Base-by-base conservation (phyloP, 2,888 invertebrate species). In the Rhagophthalmus giganteus region DNA sequence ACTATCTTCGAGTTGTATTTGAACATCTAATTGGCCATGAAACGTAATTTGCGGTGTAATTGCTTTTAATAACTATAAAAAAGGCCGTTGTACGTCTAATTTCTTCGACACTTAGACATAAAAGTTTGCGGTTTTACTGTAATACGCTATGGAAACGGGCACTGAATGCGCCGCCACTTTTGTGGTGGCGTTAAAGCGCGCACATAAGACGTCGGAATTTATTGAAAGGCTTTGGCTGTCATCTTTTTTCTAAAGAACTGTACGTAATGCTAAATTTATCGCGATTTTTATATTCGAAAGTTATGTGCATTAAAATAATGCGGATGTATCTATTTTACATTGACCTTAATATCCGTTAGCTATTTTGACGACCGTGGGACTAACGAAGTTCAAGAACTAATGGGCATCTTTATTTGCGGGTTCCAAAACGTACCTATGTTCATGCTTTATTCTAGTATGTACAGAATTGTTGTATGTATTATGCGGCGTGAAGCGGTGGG, bases 281-380 rank as follows among this genome's bases (percentile, higher is more conserved):
- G n/a, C n/a, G n/a, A n/a, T n/a, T n/a, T n/a, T n/a, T n/a, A n/a
- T n/a, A n/a, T n/a, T n/a, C n/a, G n/a, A n/a, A n/a, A n/a, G n/a
- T n/a, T n/a, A n/a, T n/a, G n/a, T n/a, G n/a, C n/a, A n/a, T 20
- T 20, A 20, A 20, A 20, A 20, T 20, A 20, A 20, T 20, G 20
- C 20, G 48, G 47, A 47, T 34, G 20, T 32, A 20, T 20, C 20
- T 7, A 20, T 35, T 46, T 24, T 31, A 30, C 16, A 31, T 46
- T 46, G 26, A 25, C 35, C 35, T 25, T 11, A 12, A 24, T 35
- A 13, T 12, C 20, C 7, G 12, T 14, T 12, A 35, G 11, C 24
- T 10, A 12, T 9, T 35, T 24, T 24, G 12, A 13, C 26, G 25
- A 11, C 35, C 35, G 6, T 35, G 35, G 24, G 35, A 25, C 13